Percentiles rank a stretch among this genome's conserved stretches.
phyloP scores from a whole-genome alignment of 2,797 vertebrate species.

The Paguma larvata region DNA sequence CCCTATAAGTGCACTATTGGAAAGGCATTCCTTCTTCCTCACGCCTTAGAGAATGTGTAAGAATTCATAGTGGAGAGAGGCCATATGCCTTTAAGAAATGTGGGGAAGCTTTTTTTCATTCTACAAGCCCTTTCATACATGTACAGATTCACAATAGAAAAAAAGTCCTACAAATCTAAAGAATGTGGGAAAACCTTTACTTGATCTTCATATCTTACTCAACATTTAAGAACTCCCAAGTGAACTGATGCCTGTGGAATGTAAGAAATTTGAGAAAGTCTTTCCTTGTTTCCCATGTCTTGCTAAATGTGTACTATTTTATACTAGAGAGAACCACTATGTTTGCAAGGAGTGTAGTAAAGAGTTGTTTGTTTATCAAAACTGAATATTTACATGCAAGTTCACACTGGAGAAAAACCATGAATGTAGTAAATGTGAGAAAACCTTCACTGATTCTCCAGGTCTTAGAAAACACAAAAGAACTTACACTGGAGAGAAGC shows the following conservation, averaged over 20 bases:
- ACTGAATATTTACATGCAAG: not conserved
- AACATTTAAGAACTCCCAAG: not conserved
- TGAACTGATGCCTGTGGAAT: not conserved
- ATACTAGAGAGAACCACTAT: not conserved
- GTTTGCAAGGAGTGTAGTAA: not conserved
- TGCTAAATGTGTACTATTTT: not conserved
- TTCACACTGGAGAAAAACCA: not conserved
- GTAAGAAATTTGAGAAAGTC: not conserved
- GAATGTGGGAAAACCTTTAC: not conserved
- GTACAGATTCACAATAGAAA: not conserved
- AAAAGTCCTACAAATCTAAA: not conserved
- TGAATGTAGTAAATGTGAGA: not conserved
- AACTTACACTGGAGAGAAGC: not conserved
- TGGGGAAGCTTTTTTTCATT: not conserved
- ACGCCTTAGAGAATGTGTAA: not conserved
- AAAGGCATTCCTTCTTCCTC: not conserved
- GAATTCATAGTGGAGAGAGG: not conserved
- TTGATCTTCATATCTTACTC: not conserved
- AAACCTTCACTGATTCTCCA: not conserved
- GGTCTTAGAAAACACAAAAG: not conserved
- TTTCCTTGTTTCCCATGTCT: not conserved
- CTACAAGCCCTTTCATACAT: not conserved
- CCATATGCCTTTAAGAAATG: not conserved
- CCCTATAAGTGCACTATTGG: not conserved
- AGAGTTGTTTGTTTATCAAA: slow-evolving; percentile 37